Base-by-base conservation (phyloP, 2,888 invertebrate genomes). In the Oligia latruncula region DNA sequence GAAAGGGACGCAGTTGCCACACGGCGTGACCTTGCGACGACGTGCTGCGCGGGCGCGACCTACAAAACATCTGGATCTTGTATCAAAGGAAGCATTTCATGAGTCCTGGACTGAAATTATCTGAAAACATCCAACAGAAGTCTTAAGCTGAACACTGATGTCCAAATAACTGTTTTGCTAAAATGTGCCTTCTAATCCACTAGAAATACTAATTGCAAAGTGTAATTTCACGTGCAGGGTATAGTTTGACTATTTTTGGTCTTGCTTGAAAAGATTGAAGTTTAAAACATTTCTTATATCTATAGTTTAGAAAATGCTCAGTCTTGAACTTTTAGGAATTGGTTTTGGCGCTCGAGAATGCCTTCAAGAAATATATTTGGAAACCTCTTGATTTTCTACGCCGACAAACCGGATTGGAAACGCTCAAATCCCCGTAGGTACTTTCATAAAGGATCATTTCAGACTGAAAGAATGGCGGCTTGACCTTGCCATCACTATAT, bases 1-100 rank as follows among this genome's bases (percentile, higher is more conserved):
- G 93, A 96, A 96, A 96, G 95, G 95, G 94, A 94, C 95, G 90
- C 74, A 90, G 66, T 96, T 96, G 94, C 95, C 89, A 90, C 95
- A 96, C 90, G 71, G 84, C 87, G 87, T 93, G 94, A 96, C 96
- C 96, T 96, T 96, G 96, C 88, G 49, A 75, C 79, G 78, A 67
- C 71, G 65, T 81, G 74, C 81, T 82, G 85, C 89, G 80, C 87
- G 74, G 87, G 87, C 84, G 46, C 80, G 83, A 88, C 88, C 89
- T 85, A 89, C 90, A 86, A 86, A 80, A 80, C 87, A 82, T 90
- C 85, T 87, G 89, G 85, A 90, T 90, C 83, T 85, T 90, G 85
- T 85, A 77, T 81, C 65, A 85, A 85, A 85, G 77, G 87, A 81
- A 68, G 49, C 77, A 68, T 72, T 77, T 65, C 52, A 72, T 83